These are phyloP conservation scores for Catharus ustulatus DNA, from an alignment of 2,797 vertebrate genomes.

Conservation along the genomic window DNA sequence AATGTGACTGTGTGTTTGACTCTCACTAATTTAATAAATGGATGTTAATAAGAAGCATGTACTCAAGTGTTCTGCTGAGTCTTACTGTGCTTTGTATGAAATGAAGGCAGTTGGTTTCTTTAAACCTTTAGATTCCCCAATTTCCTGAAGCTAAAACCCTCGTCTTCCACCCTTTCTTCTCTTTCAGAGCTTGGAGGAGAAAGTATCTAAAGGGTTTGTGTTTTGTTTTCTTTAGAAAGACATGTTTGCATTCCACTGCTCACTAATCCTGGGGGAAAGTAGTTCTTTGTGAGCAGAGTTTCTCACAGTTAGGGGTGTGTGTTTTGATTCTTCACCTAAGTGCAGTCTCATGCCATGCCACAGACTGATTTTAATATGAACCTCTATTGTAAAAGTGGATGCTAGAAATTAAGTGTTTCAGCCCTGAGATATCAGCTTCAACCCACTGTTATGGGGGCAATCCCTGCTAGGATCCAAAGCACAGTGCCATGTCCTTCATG, in stretches of 20 bases:
- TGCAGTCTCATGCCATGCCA: background rate
- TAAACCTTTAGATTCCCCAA: background rate
- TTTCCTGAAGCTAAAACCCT: conserved; percentile 40
- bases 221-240: conserved; percentile 41
- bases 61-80: background rate
- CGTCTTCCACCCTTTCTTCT: conserved; percentile 8
- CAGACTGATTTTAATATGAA: background rate
- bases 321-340: conserved; percentile 21
- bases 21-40: background rate
- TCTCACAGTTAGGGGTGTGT: background rate
- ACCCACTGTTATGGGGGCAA: background rate
- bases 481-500: background rate
- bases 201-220: conserved; percentile 15
- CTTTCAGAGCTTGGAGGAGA: conserved; percentile 32
- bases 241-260: conserved; percentile 36
- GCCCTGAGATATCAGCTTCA: background rate
- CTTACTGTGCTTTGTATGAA: background rate
- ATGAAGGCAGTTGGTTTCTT: background rate
- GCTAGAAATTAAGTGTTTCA: background rate
- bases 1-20: background rate
- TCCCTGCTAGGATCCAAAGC: background rate
- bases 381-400: background rate
- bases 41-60: background rate
- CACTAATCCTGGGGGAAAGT: conserved; percentile 21
- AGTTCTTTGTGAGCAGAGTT: background rate